Percentiles rank a stretch among this genome's conserved stretches.
Conservation (phyloP, 2,797 vertebrate genomes). For the Taeniopygia guttata region DNA sequence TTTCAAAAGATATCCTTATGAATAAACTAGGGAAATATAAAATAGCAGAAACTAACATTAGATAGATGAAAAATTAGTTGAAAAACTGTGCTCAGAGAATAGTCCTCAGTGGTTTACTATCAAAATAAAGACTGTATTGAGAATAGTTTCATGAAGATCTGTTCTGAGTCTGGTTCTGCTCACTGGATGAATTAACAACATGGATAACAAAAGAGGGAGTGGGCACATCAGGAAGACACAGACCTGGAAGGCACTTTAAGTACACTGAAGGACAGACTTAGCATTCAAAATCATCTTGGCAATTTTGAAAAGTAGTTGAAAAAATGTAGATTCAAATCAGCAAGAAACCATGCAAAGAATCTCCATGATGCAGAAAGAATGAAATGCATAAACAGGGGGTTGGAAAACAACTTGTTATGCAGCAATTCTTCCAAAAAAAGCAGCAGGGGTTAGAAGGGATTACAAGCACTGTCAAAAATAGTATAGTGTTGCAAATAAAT, state of each 20-base stretch:
- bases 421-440: constrained; percentile 7
- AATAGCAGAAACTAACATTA: neutral
- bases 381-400: neutral
- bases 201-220: neutral
- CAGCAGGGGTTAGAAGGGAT: neutral
- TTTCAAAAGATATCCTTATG: neutral
- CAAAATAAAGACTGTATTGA: neutral
- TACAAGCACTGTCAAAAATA: neutral
- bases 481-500: neutral
- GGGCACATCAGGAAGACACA: neutral
- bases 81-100: neutral
- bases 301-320: neutral
- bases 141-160: neutral
- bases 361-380: neutral
- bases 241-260: neutral
- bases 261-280: neutral
- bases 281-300: neutral
- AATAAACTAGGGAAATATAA: neutral
- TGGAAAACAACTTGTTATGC: constrained; percentile 1
- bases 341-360: constrained; percentile 12
- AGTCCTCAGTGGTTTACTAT: neutral
- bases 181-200: neutral
- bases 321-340: neutral
- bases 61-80: neutral
- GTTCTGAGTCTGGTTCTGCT: neutral